Evolutionary conservation across 2,888 invertebrate genomes (phyloP), one percentile per base, ranked within the genome.

Genomic region (Pollenia amentaria): DNA sequence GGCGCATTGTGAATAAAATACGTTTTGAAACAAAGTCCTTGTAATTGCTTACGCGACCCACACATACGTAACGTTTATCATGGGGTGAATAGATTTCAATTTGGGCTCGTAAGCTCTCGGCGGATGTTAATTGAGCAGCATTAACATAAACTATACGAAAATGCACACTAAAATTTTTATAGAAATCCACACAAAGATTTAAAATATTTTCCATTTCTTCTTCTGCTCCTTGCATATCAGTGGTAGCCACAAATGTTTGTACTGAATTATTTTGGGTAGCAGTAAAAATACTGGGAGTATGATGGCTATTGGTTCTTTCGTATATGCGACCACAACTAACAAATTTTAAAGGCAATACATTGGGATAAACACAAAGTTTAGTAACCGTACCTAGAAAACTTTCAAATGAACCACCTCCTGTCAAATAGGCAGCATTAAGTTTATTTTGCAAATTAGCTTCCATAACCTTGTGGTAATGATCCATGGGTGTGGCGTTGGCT

Each of bases 1-100:
- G 94, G 40, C 94, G 94, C 90, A 95, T 96, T 57, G 95, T 95
- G 87, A 97, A 96, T 90, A 97, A 93, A 62, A 98, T 94, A 82
- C 98, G 94, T 92, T 97, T 97, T 89, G 97, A 96, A 42, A 97
- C 95, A 91, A 95, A 98, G 89, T 96, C 95, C 11, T 95, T 95
- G 90, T 95, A 96, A 62, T 96, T 91, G 21, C 97, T 96, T 53
- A 98, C 91, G 92, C 96, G 94, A 0, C 96, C 97, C 55, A 97
- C 95, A 94, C 96, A 96, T 14, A 97, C 91, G 90, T 96, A 97
- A 12, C 93, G 92, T 48, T 95, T 92, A 14, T 94, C 91, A 87
- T 95, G 94, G 11, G 95, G 94, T 0, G 97, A 97, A 94, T 95
- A 97, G 94, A 97, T 95, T 93, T 97, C 96, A 88, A 97, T 94